Percentiles rank a stretch among this genome's conserved stretches.
Conservation (phyloP, 1,140 invertebrate genomes). For the Penaeus vannamei region DNA sequence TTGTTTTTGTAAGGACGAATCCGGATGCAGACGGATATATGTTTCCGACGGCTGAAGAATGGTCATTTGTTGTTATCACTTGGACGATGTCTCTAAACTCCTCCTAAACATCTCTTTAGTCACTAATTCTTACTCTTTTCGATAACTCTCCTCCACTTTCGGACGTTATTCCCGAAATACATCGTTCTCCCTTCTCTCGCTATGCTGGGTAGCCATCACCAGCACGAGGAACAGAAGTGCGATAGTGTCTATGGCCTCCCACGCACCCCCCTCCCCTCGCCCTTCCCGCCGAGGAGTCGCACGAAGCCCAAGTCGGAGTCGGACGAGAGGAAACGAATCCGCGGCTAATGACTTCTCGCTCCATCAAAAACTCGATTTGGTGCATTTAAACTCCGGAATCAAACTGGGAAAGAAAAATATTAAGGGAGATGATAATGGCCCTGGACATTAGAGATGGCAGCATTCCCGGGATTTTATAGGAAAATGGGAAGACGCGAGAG, state of each 20-base stretch:
- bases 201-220: not conserved
- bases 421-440: conserved; percentile 67
- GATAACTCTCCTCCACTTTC: no score
- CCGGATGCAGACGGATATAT: no score
- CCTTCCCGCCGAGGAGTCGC: not conserved
- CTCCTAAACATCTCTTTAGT: no score
- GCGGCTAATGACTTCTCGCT: conserved; percentile 67
- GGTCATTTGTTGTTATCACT: no score
- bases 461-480: conserved; percentile 61
- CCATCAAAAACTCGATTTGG: conserved; percentile 68
- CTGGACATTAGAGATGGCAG: conserved; percentile 67
- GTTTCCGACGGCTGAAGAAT: no score
- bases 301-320: conserved; percentile 52
- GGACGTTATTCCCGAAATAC: no score
- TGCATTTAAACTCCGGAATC: conserved; percentile 68
- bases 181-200: no score
- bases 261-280: not conserved
- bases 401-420: conserved; percentile 68
- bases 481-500: conserved; percentile 45
- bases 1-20: no score
- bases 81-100: no score
- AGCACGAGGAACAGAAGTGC: not conserved
- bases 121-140: no score
- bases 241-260: not conserved
- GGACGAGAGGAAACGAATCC: conserved; percentile 47